Evolutionary conservation across 2,888 invertebrate species (phyloP).

Genomic region (Drosophila conformis): DNA sequence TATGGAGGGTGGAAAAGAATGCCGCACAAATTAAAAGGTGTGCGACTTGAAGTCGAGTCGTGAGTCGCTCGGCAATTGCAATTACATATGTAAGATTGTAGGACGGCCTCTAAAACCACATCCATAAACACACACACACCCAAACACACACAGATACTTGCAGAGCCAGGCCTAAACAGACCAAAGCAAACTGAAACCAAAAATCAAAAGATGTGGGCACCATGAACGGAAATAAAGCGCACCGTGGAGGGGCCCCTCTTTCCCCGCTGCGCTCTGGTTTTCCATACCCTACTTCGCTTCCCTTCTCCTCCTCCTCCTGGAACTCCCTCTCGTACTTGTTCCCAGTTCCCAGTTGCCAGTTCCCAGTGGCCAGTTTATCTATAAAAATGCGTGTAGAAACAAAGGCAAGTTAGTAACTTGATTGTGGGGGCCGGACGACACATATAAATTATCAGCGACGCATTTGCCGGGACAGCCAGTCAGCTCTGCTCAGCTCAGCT

Average conservation of each 20-base stretch:
- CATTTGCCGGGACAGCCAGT: slow-evolving; percentile 34
- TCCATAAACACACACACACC: neutral
- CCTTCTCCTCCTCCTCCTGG: neutral
- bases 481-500: slow-evolving; percentile 12
- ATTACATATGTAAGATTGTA: slow-evolving; percentile 71
- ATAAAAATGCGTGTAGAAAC: slow-evolving; percentile 66
- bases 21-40: slow-evolving; percentile 78
- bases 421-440: slow-evolving; percentile 80
- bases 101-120: slow-evolving; percentile 34
- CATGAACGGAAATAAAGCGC: slow-evolving; percentile 71
- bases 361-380: slow-evolving; percentile 42
- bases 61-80: slow-evolving; percentile 68
- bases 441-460: slow-evolving; percentile 74
- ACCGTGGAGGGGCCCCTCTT: slow-evolving; percentile 11
- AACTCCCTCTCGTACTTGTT: neutral
- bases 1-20: slow-evolving; percentile 36
- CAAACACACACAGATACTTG: neutral
- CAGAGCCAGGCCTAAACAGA: slow-evolving; percentile 22
- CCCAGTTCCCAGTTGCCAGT: slow-evolving; percentile 6
- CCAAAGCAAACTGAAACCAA: slow-evolving; percentile 33
- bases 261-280: neutral
- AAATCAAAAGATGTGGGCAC: slow-evolving; percentile 69
- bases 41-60: slow-evolving; percentile 62
- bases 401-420: slow-evolving; percentile 69
- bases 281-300: slow-evolving; percentile 2